phyloP scores from a whole-genome alignment of 2,113 vertebrate species.

The Antidorcas marsupialis region DNA sequence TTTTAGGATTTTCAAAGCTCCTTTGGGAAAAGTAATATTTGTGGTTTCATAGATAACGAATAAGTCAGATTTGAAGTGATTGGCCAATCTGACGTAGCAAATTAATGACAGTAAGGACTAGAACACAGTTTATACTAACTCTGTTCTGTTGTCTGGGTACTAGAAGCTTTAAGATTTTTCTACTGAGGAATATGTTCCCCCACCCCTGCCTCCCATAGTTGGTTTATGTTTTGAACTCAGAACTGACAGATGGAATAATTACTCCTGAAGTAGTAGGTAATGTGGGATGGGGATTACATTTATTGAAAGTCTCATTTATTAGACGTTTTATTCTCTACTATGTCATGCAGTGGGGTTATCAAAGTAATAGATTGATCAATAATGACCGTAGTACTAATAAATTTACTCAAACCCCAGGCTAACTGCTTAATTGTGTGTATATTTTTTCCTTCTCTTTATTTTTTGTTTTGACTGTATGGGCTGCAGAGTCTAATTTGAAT shows the following conservation, averaged over 20 bases:
- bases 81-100: not conserved
- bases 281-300: not conserved
- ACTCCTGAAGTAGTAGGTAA: not conserved
- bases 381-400: not conserved
- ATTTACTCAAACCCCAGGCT: not conserved
- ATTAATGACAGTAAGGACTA: not conserved
- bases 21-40: not conserved
- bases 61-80: not conserved
- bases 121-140: not conserved
- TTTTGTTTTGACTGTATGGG: not conserved
- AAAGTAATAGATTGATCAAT: not conserved
- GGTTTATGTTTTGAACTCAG: not conserved
- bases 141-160: not conserved
- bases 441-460: not conserved
- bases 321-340: not conserved
- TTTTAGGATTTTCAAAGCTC: not conserved
- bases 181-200: not conserved
- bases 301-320: not conserved
- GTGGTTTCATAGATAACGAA: not conserved
- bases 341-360: not conserved
- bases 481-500: not conserved
- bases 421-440: slow-evolving; percentile 2
- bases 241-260: not conserved
- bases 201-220: not conserved
- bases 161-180: not conserved